Conservation (phyloP, 2,888 invertebrate genomes). For the Helobdella robusta region DNA sequence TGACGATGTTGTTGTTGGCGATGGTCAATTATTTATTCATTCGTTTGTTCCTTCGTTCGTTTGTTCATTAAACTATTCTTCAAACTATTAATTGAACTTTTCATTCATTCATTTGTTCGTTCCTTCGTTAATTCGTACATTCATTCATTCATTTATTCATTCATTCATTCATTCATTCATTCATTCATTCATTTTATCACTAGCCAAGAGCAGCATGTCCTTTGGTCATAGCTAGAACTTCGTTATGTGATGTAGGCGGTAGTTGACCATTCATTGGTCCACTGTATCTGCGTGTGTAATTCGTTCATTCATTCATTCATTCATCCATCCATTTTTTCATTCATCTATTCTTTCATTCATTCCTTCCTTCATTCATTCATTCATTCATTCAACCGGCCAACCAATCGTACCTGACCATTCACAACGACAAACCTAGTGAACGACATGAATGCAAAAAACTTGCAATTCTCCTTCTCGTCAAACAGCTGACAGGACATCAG, state of each 20-base stretch:
- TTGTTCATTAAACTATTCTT: no score
- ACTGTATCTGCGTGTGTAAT: conserved; percentile 23
- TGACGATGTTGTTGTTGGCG: no score
- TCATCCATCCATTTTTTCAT: background rate
- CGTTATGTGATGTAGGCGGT: conserved; percentile 48
- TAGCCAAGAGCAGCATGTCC: conserved; percentile 80
- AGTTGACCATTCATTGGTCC: conserved; percentile 50
- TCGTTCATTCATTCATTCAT: background rate
- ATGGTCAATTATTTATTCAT: no score
- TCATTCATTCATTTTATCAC: no score
- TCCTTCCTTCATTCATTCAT: background rate
- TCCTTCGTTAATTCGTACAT: no score
- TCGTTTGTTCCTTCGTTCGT: no score
- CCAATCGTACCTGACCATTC: background rate
- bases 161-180: no score
- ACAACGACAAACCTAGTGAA: conserved; percentile 58
- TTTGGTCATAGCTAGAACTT: conserved; percentile 48
- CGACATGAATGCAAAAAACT: conserved; percentile 79
- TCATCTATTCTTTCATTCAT: background rate
- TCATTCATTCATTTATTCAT: no score
- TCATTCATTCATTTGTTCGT: no score
- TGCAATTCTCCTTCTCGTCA: conserved; percentile 56
- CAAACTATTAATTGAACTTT: no score
- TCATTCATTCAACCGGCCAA: background rate
- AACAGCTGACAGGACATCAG: conserved; percentile 58